Evolutionary conservation across 2,888 invertebrate species (phyloP).

Genomic region (Volucella zonaria): DNA sequence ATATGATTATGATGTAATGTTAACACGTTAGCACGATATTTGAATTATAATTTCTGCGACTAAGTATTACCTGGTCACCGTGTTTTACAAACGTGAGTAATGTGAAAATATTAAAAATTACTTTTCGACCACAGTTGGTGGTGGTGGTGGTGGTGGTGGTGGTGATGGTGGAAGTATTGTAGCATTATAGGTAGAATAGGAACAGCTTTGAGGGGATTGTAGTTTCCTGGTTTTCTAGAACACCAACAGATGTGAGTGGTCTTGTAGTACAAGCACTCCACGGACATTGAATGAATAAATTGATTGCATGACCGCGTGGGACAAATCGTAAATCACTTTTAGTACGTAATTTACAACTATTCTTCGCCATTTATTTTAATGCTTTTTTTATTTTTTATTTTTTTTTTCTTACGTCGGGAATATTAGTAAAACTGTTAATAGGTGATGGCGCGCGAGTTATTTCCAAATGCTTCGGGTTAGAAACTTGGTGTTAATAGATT

Average conservation of each 20-base stretch:
- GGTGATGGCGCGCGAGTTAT: constrained; percentile 33
- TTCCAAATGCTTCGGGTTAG: neutral
- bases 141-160: constrained; percentile 15
- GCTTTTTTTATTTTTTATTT: constrained; percentile 30
- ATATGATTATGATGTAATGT: constrained; percentile 75
- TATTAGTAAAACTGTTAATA: constrained; percentile 44
- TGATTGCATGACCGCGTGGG: constrained; percentile 73
- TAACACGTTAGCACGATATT: constrained; percentile 75
- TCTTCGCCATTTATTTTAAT: constrained; percentile 71
- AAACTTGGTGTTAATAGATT: constrained; percentile 40
- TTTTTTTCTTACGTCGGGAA: constrained; percentile 3
- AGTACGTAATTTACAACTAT: constrained; percentile 70
- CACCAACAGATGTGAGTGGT: constrained; percentile 41
- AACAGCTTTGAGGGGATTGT: constrained; percentile 4
- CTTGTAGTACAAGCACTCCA: constrained; percentile 27
- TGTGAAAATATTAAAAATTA: constrained; percentile 72
- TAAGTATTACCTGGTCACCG: constrained; percentile 35
- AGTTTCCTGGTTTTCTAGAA: constrained; percentile 54
- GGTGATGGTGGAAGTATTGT: neutral
- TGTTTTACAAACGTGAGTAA: constrained; percentile 69
- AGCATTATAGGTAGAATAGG: too few relatives aligned
- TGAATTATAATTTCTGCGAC: constrained; percentile 73
- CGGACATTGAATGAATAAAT: constrained; percentile 50
- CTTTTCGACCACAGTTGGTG: constrained; percentile 68
- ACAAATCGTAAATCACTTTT: constrained; percentile 73